phyloP scores from a whole-genome alignment of 2,113 vertebrate species.

The Tylochromis polylepis region DNA sequence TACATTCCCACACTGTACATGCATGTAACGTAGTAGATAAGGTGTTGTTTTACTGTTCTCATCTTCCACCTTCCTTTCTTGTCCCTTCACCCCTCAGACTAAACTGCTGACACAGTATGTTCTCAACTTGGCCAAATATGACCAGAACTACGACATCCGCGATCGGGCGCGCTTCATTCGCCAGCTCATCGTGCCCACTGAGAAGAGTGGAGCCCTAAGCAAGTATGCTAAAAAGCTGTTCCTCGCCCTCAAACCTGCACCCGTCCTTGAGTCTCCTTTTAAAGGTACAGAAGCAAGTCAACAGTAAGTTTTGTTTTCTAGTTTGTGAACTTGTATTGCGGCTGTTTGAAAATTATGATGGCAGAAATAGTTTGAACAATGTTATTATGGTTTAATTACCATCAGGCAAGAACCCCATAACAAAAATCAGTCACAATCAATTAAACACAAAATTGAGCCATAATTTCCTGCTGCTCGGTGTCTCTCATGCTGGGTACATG shows the following conservation, averaged over 20 bases:
- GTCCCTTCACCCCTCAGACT: slow-evolving; percentile 71
- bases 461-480: neutral
- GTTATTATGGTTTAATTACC: neutral
- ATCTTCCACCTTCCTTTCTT: neutral
- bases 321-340: neutral
- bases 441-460: neutral
- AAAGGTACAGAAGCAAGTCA: slow-evolving; percentile 80
- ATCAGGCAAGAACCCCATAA: neutral
- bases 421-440: neutral
- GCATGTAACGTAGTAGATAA: neutral
- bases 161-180: slow-evolving; percentile 95
- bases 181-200: slow-evolving; percentile 94
- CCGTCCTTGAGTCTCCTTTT: slow-evolving; percentile 93
- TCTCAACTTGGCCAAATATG: slow-evolving; percentile 95
- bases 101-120: slow-evolving; percentile 97
- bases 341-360: neutral
- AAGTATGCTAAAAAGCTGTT: slow-evolving; percentile 98
- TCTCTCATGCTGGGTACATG: neutral
- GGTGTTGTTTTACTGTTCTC: neutral
- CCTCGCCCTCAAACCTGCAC: slow-evolving; percentile 93
- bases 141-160: slow-evolving; percentile 97
- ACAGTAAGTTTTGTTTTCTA: neutral
- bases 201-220: slow-evolving; percentile 92
- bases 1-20: neutral
- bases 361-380: neutral